Conservation (phyloP, 2,888 invertebrate species). For the Scaptomyza flava region DNA sequence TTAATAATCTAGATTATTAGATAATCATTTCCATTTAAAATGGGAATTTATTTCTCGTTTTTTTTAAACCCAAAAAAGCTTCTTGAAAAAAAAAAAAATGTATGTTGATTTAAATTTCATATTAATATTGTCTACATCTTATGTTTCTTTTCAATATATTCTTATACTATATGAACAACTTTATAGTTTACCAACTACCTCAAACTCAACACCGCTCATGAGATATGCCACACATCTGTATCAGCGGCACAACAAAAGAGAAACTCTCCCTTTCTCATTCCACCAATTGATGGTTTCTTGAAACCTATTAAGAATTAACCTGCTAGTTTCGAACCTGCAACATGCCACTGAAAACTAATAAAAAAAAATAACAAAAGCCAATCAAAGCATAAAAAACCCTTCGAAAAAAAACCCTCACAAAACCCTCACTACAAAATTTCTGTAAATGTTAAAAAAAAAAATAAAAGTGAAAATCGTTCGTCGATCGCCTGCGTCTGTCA, state of each 20-base stretch:
- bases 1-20: no score
- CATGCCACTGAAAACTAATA: conserved; percentile 67
- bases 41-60: no score
- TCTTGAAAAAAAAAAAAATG: no score
- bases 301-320: conserved; percentile 53
- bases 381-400: conserved; percentile 59
- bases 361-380: conserved; percentile 78
- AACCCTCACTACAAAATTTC: not conserved
- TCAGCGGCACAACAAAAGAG: conserved; percentile 44
- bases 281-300: conserved; percentile 36
- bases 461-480: conserved; percentile 49
- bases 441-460: conserved; percentile 16
- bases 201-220: not conserved
- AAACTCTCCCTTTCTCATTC: conserved; percentile 68
- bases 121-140: not conserved
- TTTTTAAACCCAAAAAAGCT: no score
- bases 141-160: not conserved
- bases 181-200: not conserved
- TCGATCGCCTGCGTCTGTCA: not conserved
- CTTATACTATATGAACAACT: not conserved
- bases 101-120: no score
- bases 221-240: not conserved
- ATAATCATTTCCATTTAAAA: no score
- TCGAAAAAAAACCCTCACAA: conserved; percentile 24
- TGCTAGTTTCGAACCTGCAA: conserved; percentile 15